Base-by-base conservation (phyloP, 1,140 invertebrate genomes). In the Copidosoma floridanum region DNA sequence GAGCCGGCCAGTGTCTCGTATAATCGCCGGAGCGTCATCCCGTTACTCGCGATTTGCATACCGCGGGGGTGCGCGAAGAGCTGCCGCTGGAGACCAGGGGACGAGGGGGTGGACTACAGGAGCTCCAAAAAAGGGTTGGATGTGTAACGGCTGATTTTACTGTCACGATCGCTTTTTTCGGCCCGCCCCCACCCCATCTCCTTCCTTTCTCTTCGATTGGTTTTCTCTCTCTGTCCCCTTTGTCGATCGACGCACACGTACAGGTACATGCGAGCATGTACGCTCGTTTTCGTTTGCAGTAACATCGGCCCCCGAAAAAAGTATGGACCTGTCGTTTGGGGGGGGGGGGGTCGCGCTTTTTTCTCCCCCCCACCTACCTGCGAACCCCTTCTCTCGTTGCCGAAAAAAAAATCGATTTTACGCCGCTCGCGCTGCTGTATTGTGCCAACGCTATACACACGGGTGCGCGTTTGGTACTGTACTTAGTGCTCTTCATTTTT, bases 11-110 rank as follows among this genome's bases (percentile, higher is more conserved):
- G n/a, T n/a, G 40, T 57, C 63, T 65, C 64, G 69, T 76, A 76
- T 77, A 79, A 78, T 78, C 75, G 75, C 71, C 68, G 68, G 70
- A 72, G 74, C 74, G 71, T 76, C 69, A 71, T 68, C 68, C 64
- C 75, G 72, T 76, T 69, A 70, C 66, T 67, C 62, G 65, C 68
- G 68, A 79, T 79, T 79, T 77, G 75, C 76, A 79, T 78, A 73
- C 73, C 64, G 38, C 47, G 65, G 38, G 26, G 29, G 8, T 21
- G 10, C 23, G 37, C 27, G 35, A 41, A 35, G 41, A 43, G 23
- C 24, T 38, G 10, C 21, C 24, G 24, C 40, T 21, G 18, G 38
- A 20, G 40, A 60, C 61, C 68, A 72, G 58, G 65, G 67, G 61
- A 64, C 50, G 37, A 48, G 37, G 29, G n/a, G n/a, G n/a, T n/a